phyloP scores from a whole-genome alignment of 2,113 vertebrate species.

The Vulpes ferrilata region DNA sequence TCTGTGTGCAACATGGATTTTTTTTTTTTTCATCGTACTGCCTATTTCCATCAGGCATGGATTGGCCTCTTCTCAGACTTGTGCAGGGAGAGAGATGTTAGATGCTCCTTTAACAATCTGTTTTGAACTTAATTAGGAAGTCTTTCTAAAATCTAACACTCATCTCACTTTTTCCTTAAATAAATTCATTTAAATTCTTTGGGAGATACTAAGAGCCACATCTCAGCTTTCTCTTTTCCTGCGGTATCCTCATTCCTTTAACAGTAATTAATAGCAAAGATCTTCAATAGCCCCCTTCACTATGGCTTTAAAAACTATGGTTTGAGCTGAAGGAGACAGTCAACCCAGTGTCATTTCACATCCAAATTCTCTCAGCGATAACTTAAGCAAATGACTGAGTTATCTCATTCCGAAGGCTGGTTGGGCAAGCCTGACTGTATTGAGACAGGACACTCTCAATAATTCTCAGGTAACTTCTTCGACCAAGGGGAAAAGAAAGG shows the following conservation, averaged over 20 bases:
- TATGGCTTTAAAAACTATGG: not conserved
- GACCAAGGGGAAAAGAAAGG: not conserved
- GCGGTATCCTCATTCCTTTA: not conserved
- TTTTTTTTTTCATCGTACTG: not conserved
- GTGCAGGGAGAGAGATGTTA: not conserved
- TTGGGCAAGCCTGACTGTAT: not conserved
- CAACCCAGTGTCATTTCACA: not conserved
- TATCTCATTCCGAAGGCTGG: not conserved
- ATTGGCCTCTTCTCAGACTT: not conserved
- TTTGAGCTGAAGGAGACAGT: not conserved
- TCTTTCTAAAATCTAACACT: conserved; percentile 38
- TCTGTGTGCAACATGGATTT: not conserved
- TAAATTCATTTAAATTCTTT: conserved; percentile 62
- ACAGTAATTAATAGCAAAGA: not conserved
- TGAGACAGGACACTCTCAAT: not conserved
- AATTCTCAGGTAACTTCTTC: not conserved
- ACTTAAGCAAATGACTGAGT: not conserved
- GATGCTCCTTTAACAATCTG: not conserved
- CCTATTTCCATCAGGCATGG: not conserved
- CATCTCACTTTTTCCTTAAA: conserved; percentile 55
- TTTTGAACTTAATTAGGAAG: conserved; percentile 49
- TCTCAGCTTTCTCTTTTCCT: not conserved
- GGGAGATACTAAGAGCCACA: not conserved
- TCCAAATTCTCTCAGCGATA: not conserved
- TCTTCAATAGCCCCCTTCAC: not conserved